A percentile compares a stretch with the other conserved stretches of the same genome.
phyloP scores from a whole-genome alignment of 2,888 invertebrate genomes.

The Seira sanloemensis region DNA sequence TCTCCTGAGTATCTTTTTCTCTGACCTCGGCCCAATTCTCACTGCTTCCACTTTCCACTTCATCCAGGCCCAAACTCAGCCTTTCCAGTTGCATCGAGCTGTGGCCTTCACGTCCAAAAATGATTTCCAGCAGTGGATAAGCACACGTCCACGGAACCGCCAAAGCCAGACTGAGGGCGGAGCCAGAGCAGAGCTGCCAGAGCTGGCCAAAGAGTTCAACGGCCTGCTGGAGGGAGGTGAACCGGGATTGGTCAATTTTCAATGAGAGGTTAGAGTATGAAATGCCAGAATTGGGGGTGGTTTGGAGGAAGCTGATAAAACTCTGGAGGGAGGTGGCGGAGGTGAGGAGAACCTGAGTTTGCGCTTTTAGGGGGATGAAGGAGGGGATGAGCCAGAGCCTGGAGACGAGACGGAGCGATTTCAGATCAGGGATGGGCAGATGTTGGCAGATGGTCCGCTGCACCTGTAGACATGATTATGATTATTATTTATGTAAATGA shows the following conservation, averaged over 20 bases:
- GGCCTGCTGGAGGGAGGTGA: not conserved
- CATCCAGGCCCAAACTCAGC: slow-evolving; percentile 12
- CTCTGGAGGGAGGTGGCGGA: not conserved
- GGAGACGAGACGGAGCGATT: slow-evolving; percentile 31
- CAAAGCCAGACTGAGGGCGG: slow-evolving; percentile 16
- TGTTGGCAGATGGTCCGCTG: slow-evolving; percentile 21
- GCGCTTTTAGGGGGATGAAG: slow-evolving; percentile 5
- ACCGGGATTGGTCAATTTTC: not conserved
- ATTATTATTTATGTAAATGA: no score
- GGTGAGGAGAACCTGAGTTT: slow-evolving; percentile 1
- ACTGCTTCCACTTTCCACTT: not conserved
- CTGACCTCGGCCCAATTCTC: not conserved
- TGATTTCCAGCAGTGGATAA: not conserved
- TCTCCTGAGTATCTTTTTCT: not conserved
- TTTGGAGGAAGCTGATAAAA: slow-evolving; percentile 15
- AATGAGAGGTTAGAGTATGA: not conserved
- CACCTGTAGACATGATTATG: slow-evolving; percentile 15
- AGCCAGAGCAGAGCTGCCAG: slow-evolving; percentile 21
- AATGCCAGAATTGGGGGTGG: not conserved
- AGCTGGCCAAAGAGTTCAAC: not conserved
- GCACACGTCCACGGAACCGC: slow-evolving; percentile 35
- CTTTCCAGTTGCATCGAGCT: not conserved
- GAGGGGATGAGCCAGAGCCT: slow-evolving; percentile 22
- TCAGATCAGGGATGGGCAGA: slow-evolving; percentile 28
- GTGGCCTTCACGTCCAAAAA: not conserved